These are phyloP conservation scores for Cydia pomonella DNA, from an alignment of 1,140 invertebrate species.

Conservation along the genomic window DNA sequence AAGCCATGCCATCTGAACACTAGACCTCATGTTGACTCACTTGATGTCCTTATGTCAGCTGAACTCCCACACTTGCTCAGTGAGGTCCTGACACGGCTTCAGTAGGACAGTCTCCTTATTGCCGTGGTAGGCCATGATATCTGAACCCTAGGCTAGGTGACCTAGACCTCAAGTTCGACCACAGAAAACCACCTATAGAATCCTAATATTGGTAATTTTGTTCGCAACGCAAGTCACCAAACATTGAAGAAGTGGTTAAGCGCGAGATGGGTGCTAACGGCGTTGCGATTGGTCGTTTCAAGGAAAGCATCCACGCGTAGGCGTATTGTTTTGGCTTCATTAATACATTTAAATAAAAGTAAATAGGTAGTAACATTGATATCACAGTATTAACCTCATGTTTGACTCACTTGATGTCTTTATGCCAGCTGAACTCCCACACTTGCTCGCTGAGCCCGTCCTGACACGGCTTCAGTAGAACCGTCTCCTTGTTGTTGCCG, in stretches of 20 bases:
- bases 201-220: no score
- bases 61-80: constrained; percentile 85
- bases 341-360: no score
- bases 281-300: no score
- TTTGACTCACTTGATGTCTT: constrained; percentile 85
- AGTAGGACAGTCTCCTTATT: constrained; percentile 73
- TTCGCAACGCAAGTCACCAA: no score
- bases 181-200: no score
- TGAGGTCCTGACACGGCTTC: constrained; percentile 70
- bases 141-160: constrained; percentile 35
- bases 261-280: no score
- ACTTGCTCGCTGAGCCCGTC: constrained; percentile 78
- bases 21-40: neutral
- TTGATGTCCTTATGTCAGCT: constrained; percentile 95
- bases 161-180: no score
- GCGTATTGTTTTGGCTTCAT: no score
- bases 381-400: no score
- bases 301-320: no score
- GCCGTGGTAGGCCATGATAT: constrained; percentile 74
- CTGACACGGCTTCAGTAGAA: constrained; percentile 74
- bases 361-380: no score
- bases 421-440: constrained; percentile 93
- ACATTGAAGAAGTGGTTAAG: no score
- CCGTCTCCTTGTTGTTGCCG: constrained; percentile 74
- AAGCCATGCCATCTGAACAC: constrained; percentile 72